phyloP scores from a whole-genome alignment of 1,140 invertebrate species.

The Sesamia nonagrioides region DNA sequence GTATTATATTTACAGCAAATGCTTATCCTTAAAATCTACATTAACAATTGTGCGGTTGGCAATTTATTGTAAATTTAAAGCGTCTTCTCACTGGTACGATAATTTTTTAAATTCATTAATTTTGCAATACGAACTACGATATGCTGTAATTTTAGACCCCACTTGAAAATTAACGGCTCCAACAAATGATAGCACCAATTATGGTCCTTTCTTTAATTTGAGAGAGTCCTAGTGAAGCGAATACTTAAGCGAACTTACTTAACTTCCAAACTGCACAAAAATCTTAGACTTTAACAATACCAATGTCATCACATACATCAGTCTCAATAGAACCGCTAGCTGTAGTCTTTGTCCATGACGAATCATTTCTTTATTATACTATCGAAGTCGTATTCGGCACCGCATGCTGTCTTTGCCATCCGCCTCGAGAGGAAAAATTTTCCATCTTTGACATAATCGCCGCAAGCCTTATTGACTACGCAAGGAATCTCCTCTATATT shows the following conservation, averaged over 20 bases:
- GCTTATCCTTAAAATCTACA: slow-evolving; percentile 48
- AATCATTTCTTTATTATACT: slow-evolving; percentile 83
- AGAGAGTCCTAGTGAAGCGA: slow-evolving; percentile 46
- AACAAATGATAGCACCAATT: slow-evolving; percentile 49
- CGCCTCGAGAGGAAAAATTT: slow-evolving; percentile 75
- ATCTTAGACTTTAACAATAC: slow-evolving; percentile 52
- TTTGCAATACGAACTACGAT: slow-evolving; percentile 50
- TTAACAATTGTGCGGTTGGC: slow-evolving; percentile 60
- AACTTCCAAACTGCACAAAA: slow-evolving; percentile 43
- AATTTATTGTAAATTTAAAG: slow-evolving; percentile 57
- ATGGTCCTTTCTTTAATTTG: slow-evolving; percentile 46
- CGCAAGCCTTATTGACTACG: slow-evolving; percentile 72
- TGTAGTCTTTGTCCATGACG: slow-evolving; percentile 48
- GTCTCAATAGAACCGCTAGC: slow-evolving; percentile 57
- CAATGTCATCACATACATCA: slow-evolving; percentile 60
- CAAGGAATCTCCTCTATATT: slow-evolving; percentile 68
- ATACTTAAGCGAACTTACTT: slow-evolving; percentile 51
- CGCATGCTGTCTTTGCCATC: slow-evolving; percentile 67
- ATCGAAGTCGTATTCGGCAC: slow-evolving; percentile 71
- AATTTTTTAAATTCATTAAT: slow-evolving; percentile 48
- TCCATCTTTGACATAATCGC: slow-evolving; percentile 72
- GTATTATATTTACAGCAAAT: slow-evolving; percentile 50
- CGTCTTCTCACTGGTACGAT: slow-evolving; percentile 51
- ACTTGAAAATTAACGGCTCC: slow-evolving; percentile 45
- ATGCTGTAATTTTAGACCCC: slow-evolving; percentile 50